These are phyloP conservation scores for Electrophaes corylata DNA, from an alignment of 2,888 invertebrate species.

Conservation along the genomic window DNA sequence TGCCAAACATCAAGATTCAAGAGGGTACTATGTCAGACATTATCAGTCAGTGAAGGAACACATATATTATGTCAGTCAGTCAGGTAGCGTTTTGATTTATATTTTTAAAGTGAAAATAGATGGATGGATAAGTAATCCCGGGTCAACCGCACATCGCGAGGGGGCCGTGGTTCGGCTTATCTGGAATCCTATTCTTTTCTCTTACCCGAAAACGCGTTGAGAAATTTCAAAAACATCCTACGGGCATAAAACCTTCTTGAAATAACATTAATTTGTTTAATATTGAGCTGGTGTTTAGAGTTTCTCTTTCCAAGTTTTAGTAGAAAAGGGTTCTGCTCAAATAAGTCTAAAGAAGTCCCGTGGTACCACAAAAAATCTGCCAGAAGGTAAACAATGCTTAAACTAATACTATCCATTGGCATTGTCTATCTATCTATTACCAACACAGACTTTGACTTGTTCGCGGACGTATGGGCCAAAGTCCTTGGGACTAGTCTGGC, in stretches of 20 bases:
- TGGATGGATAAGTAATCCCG: constrained; percentile 8
- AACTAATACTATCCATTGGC: too few relatives aligned
- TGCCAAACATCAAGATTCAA: too few relatives aligned
- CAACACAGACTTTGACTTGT: too few relatives aligned
- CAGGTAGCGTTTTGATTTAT: not conserved
- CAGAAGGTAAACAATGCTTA: too few relatives aligned
- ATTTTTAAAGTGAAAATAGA: not conserved
- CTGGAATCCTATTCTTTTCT: constrained; percentile 62
- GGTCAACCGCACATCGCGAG: constrained; percentile 38
- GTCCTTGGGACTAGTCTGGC: too few relatives aligned
- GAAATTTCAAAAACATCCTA: constrained; percentile 66
- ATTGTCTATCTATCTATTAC: too few relatives aligned
- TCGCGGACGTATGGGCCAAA: too few relatives aligned
- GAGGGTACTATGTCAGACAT: too few relatives aligned
- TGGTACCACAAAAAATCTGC: too few relatives aligned
- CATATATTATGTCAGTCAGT: not conserved
- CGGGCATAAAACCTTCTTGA: constrained; percentile 51
- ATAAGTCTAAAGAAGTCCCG: too few relatives aligned
- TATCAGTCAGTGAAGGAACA: not conserved
- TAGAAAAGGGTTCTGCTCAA: too few relatives aligned
- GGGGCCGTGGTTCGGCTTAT: constrained; percentile 58
- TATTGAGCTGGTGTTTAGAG: constrained; percentile 9
- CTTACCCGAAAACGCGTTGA: constrained; percentile 53
- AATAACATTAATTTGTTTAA: constrained; percentile 47
- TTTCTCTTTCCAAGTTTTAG: not conserved